Evolutionary conservation across 1,140 invertebrate species (phyloP), one percentile per base, ranked within the genome.

Genomic region (Harpegnathos saltator): DNA sequence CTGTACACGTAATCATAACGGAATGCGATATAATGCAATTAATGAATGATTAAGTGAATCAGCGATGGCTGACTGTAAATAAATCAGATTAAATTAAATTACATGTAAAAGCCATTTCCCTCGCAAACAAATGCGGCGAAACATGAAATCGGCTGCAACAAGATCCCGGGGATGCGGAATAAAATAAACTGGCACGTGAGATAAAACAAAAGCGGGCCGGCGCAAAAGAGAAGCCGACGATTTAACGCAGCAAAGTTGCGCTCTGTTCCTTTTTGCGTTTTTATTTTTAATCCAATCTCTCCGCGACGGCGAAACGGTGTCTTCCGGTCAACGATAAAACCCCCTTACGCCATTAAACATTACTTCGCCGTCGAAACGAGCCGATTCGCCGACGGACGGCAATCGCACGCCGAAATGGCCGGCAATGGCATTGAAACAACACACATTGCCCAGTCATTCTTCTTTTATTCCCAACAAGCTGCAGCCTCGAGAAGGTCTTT

Each of bases 21-120:
- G 69, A 74, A 74, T 63, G 69, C 15, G 56, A 82, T 82, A 75
- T 63, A 63, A 73, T 12, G 38, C 58, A 74, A 82, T 72, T 82
- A 72, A 74, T 63, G 71, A 74, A 74, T 73, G 26, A 74, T 52
- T 75, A 73, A 74, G 50, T 73, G 48, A 82, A 54, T 38, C 68
- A 62, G 48, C 44, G 59, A 54, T 17, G 56, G 44, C 3, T 61
- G 19, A 62, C 56, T 73, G 44, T 52, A 82, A 74, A 72, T 73
- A 82, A 82, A 74, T 78, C 26, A 78, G 61, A 75, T 75, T 82
- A 62, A 82, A 82, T 62, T 82, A 62, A 82, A 82, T 62, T 73
- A 82, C 38, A 63, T 19, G 58, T 63, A 54, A 62, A 54, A 75
- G 48, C 44, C 58, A 73, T 52, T 82, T 50, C 26, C 12, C 61